Percentiles rank a stretch among this genome's conserved stretches.
phyloP scores from a whole-genome alignment of 2,113 vertebrate genomes.

The Hippopotamus amphibius region DNA sequence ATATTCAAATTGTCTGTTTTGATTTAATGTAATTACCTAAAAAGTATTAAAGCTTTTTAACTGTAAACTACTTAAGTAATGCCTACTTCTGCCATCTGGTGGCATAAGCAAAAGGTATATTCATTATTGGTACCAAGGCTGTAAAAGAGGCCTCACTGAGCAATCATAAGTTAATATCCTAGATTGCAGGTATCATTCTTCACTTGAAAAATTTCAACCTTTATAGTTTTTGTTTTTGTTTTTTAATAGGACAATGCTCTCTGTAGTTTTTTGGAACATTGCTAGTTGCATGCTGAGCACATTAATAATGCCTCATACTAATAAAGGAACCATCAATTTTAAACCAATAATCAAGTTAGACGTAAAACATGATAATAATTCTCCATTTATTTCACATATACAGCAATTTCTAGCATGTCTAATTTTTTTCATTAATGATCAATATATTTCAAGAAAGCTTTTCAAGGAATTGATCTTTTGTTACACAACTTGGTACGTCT shows the following conservation, averaged over 20 bases:
- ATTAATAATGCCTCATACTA: neutral
- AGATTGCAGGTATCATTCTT: neutral
- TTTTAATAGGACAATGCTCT: neutral
- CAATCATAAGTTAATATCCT: neutral
- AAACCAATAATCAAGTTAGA: slow-evolving; percentile 31
- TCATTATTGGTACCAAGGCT: neutral
- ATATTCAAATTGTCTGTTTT: neutral
- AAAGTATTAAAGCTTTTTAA: neutral
- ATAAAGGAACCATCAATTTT: slow-evolving; percentile 33
- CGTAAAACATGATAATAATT: neutral
- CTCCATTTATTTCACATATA: slow-evolving; percentile 23
- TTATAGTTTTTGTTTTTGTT: slow-evolving; percentile 9
- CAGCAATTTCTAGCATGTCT: neutral
- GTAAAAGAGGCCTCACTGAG: neutral
- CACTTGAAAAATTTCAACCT: neutral
- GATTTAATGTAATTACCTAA: slow-evolving; percentile 27
- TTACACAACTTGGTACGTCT: neutral
- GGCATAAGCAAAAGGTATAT: neutral
- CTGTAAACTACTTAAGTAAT: neutral
- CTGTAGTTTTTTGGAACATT: neutral
- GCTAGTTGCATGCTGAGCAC: neutral
- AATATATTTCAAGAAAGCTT: slow-evolving; percentile 13
- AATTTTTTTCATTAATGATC: neutral
- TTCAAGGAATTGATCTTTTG: neutral
- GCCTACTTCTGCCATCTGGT: slow-evolving; percentile 61